Evolutionary conservation across 2,888 invertebrate genomes (phyloP).

Genomic region (Mimumesa dahlbomi): DNA sequence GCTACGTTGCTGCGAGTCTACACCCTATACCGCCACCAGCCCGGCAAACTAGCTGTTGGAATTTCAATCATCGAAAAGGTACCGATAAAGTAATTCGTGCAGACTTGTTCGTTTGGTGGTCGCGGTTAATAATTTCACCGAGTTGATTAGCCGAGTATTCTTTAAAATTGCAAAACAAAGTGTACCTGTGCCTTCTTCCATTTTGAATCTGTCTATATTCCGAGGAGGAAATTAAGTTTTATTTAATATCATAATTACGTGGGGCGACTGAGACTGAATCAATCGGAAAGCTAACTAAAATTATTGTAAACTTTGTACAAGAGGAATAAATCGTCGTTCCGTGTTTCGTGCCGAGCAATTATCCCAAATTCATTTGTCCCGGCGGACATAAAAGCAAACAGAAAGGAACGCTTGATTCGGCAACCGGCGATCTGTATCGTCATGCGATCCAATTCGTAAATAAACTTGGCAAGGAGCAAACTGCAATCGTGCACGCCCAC

Average conservation of each 20-base stretch:
- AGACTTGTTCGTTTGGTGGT: too few species aligned
- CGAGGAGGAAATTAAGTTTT: too few species aligned
- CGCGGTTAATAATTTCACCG: constrained; percentile 3
- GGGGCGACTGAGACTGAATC: too few species aligned
- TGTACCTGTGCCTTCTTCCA: too few species aligned
- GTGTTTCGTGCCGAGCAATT: too few species aligned
- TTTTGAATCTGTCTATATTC: too few species aligned
- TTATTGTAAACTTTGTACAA: too few species aligned
- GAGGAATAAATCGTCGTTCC: neutral
- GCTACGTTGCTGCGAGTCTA: constrained; percentile 2
- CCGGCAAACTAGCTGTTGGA: constrained; percentile 8
- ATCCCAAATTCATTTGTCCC: too few species aligned
- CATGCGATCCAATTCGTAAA: constrained; percentile 76
- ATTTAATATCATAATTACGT: too few species aligned
- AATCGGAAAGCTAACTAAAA: too few species aligned
- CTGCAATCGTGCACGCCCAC: constrained; percentile 78
- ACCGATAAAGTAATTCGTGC: neutral
- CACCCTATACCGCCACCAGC: constrained; percentile 18
- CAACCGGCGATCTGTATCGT: constrained; percentile 49
- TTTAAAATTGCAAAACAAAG: too few species aligned
- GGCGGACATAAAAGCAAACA: neutral
- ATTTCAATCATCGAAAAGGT: constrained; percentile 1
- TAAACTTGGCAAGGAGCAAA: constrained; percentile 78
- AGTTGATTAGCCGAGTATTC: too few species aligned
- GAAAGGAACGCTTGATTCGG: constrained; percentile 20